Base-by-base conservation (phyloP, 1,140 invertebrate genomes). In the Dendrolimus punctatus region DNA sequence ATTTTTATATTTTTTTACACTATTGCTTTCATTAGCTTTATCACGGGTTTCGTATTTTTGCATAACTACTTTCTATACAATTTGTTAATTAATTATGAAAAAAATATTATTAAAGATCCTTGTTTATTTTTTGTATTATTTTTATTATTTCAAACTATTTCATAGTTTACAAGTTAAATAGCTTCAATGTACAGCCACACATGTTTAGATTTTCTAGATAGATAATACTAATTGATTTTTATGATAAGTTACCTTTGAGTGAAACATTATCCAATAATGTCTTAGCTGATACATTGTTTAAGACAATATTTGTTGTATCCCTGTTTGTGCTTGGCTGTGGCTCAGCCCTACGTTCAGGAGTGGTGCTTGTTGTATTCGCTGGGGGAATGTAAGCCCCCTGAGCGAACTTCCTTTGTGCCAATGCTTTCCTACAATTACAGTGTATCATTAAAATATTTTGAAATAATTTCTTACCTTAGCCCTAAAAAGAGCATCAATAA, bases 331-430 rank as follows among this genome's bases (percentile, higher is more conserved):
- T 40, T 1, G 23, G 51, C 4, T 37, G 39, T 6, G 40, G 40
- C 5, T 49, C 51, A 4, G 8, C 46, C 6, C 43, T 51, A 7
- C 49, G 49, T 37, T 51, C 49, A 2, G n/a, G 9, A 8, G 8
- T 7, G n/a, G 23, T 8, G 8, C 9, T 9, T n/a, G 8, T 38
- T 3, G 5, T 51, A n/a, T 8, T 45, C 9, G 51, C 40, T 4
- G 62, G 64, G 3, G 68, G 68, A 2, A 67, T 46, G 43, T 55
- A 67, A 0, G 62, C 64, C 0, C 64, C 66, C 40, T 69, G 66
- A 0, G 69, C 69, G 39, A 72, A 72, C 39, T 72, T 72, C 2
- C 69, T 53, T 50, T 72, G 69, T 0, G 69, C 69, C 39, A 58
- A 58, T 5, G 69, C 64, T 51, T 59, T 66, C 8, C 67, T 66